Percentiles rank a stretch among this genome's conserved stretches.
Conservation (phyloP, 2,888 invertebrate genomes). For the Lycaena phlaeas region DNA sequence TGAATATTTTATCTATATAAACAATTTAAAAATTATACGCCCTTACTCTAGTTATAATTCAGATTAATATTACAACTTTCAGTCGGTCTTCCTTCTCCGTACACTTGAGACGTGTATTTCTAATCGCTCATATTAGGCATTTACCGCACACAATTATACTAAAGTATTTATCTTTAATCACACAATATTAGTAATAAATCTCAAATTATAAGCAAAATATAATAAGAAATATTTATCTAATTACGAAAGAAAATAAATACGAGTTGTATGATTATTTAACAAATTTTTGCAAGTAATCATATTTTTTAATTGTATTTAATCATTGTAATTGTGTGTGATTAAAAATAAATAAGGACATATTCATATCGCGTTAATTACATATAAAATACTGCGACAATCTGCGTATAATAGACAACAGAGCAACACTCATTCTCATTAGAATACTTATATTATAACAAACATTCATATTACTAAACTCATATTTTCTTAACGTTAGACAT, state of each 20-base stretch:
- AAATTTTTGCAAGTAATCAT: too few relatives aligned
- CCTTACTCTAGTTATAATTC: slow-evolving; percentile 31
- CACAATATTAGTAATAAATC: too few relatives aligned
- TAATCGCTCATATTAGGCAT: slow-evolving; percentile 19
- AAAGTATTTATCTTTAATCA: slow-evolving; percentile 16
- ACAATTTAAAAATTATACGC: slow-evolving; percentile 57
- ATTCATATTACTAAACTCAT: slow-evolving; percentile 25
- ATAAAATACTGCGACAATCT: not conserved
- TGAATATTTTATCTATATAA: slow-evolving; percentile 68
- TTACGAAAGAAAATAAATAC: too few relatives aligned
- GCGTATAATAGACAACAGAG: slow-evolving; percentile 1
- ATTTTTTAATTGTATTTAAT: too few relatives aligned
- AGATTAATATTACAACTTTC: slow-evolving; percentile 28
- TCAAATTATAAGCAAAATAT: too few relatives aligned
- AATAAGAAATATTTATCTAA: too few relatives aligned
- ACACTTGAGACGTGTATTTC: slow-evolving; percentile 16
- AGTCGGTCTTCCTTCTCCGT: slow-evolving; percentile 31
- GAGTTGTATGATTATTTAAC: too few relatives aligned
- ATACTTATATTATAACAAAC: slow-evolving; percentile 27
- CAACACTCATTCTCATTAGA: slow-evolving; percentile 12
- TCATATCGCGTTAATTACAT: not conserved
- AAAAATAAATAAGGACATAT: slow-evolving; percentile 15
- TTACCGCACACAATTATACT: slow-evolving; percentile 17
- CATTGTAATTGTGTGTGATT: slow-evolving; percentile 15
- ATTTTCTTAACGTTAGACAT: not conserved